These are phyloP conservation scores for Pseudorectes ferrugineus DNA, from an alignment of 2,113 vertebrate species.

Conservation along the genomic window DNA sequence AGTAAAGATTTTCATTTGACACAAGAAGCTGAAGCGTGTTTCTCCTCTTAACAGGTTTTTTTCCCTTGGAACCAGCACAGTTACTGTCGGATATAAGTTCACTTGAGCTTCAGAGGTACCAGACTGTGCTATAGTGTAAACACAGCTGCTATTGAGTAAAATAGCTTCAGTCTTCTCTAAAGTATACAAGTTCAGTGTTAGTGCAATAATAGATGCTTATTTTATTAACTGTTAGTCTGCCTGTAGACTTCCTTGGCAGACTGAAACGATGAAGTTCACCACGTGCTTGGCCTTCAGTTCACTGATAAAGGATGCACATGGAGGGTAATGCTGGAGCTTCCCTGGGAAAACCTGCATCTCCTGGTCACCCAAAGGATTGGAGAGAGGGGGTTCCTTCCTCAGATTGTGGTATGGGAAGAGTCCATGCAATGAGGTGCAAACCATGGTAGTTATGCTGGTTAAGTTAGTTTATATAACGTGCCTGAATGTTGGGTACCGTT, in stretches of 20 bases:
- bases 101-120: constrained; percentile 33
- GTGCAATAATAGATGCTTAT: constrained; percentile 27
- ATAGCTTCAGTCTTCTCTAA: constrained; percentile 37
- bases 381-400: neutral
- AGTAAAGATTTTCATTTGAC: neutral
- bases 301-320: neutral
- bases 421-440: neutral
- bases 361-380: neutral
- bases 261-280: neutral
- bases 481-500: neutral
- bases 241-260: neutral
- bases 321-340: neutral
- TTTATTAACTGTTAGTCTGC: constrained; percentile 45
- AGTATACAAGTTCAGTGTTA: constrained; percentile 21
- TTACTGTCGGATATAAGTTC: constrained; percentile 3
- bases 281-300: neutral
- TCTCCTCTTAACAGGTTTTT: neutral
- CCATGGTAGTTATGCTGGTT: neutral
- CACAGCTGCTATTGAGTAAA: constrained; percentile 33
- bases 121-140: constrained; percentile 58
- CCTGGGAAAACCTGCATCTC: neutral
- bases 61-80: neutral
- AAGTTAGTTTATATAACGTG: neutral
- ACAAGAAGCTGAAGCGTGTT: neutral
- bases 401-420: fast-evolving